These are phyloP conservation scores for Sanderia malayensis DNA, from an alignment of 30 jellyfish, hydroid and myxozoan genomes.

Conservation along the genomic window DNA sequence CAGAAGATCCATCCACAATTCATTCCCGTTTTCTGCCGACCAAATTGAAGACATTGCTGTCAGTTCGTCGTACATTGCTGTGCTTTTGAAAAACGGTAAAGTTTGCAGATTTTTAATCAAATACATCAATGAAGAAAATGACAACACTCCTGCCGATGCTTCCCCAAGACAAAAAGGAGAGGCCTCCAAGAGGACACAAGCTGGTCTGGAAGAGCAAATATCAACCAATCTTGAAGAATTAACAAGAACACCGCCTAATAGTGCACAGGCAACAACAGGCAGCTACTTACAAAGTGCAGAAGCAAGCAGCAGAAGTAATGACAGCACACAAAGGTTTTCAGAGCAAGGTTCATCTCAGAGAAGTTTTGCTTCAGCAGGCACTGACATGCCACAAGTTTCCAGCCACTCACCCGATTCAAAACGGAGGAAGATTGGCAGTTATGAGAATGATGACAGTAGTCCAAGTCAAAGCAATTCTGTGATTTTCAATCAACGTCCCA, in stretches of 20 bases:
- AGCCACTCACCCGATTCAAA: not conserved
- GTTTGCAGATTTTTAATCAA: conserved; percentile 29
- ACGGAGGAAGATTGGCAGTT: not conserved
- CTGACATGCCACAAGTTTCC: not conserved
- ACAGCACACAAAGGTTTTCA: not conserved
- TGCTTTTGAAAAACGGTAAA: conserved; percentile 44
- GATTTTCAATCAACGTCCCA: not conserved
- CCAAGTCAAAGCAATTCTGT: not conserved
- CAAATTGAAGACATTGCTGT: conserved; percentile 25
- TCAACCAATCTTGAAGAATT: not conserved
- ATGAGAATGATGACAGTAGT: too few species aligned
- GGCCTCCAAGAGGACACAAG: not conserved
- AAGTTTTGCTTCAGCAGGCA: not conserved
- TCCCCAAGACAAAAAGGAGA: not conserved
- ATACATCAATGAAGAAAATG: not conserved
- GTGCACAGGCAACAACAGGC: not conserved
- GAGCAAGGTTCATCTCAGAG: not conserved
- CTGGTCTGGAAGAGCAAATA: not conserved
- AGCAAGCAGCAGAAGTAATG: not conserved
- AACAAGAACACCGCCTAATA: not conserved
- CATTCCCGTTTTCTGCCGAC: conserved; percentile 17
- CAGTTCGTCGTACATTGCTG: conserved; percentile 45
- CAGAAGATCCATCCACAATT: not conserved
- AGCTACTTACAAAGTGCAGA: not conserved
- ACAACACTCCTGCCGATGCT: not conserved